Evolutionary conservation across 2,113 vertebrate genomes (phyloP), one percentile per base, ranked within the genome.

Genomic region (Pipra filicauda): DNA sequence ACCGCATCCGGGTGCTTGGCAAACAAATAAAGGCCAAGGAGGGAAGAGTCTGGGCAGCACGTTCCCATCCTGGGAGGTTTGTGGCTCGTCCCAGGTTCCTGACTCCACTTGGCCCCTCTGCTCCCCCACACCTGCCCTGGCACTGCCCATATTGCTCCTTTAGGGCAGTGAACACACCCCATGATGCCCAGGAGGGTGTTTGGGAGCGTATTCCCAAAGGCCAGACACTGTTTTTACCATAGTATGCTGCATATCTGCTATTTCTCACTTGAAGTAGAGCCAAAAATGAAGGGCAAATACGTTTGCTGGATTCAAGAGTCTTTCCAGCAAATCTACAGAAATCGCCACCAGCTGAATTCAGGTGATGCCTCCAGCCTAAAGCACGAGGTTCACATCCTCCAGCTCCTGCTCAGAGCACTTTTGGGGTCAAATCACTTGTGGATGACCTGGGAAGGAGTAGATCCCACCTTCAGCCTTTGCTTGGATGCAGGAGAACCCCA

Each of bases 51-150:
- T 46, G 91, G 76, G 75, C 67, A 79, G 77, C 55, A 55, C 1
- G 0, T 66, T 85, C 66, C 71, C 52, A 22, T 5, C 43, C 2
- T 0, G 43, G 22, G 48, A 65, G 18, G 19, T 55, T 57, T 67
- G 58, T 49, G 58, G 78, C 64, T 43, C 46, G 7, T 43, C 75
- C 39, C 13, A 57, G 15, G 24, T 7, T 21, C 16, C 27, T 27
- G 52, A 15, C 41, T 23, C 9, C 0, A 0, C 51, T 13, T 2
- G 1, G 27, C 6, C 41, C 17, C 49, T 64, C 31, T 0, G 0
- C 35, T 54, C 10, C 65, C 35, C 15, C 21, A 1, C 10, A 4
- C 30, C 69, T 23, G 17, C 35, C 33, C 43, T 37, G 86, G 37
- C 17, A 2, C 14, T 30, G 31, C 49, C 30, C 7, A 2, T 8